A percentile compares a stretch with the other conserved stretches of the same genome.
Conservation (phyloP, 2,113 vertebrate genomes). For the Butastur rufipennis region DNA sequence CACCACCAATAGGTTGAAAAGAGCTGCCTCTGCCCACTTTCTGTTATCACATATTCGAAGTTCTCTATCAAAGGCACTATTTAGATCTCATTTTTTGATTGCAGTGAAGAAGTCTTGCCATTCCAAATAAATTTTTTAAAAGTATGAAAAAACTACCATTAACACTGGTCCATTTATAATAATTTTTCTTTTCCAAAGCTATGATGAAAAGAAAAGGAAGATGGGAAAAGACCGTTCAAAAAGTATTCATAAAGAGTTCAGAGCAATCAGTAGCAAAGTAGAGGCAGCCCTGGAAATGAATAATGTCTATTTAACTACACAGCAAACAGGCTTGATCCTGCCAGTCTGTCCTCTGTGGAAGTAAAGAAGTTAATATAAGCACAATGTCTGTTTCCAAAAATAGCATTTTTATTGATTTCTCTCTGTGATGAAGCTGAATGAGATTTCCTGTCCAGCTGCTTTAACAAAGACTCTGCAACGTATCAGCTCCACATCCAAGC, state of each 20-base stretch:
- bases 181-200: conserved; percentile 6
- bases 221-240: conserved; percentile 57
- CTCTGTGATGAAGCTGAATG: not conserved
- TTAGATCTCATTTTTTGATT: not conserved
- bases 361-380: not conserved
- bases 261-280: conserved; percentile 34
- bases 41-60: not conserved
- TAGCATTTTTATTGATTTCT: not conserved
- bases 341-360: not conserved
- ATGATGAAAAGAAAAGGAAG: conserved; percentile 35
- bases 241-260: conserved; percentile 46
- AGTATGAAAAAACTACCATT: not conserved
- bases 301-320: not conserved
- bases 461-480: not conserved
- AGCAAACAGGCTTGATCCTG: not conserved
- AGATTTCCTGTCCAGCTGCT: not conserved
- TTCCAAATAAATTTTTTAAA: not conserved
- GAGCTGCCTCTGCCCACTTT: not conserved
- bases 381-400: not conserved
- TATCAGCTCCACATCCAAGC: not conserved
- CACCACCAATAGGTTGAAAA: not conserved
- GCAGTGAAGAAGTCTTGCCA: not conserved
- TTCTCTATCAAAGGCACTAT: not conserved
- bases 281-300: conserved; percentile 56
- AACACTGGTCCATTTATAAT: not conserved